Conservation (phyloP, 2,888 invertebrate genomes). For the Liodrosophila aerea region DNA sequence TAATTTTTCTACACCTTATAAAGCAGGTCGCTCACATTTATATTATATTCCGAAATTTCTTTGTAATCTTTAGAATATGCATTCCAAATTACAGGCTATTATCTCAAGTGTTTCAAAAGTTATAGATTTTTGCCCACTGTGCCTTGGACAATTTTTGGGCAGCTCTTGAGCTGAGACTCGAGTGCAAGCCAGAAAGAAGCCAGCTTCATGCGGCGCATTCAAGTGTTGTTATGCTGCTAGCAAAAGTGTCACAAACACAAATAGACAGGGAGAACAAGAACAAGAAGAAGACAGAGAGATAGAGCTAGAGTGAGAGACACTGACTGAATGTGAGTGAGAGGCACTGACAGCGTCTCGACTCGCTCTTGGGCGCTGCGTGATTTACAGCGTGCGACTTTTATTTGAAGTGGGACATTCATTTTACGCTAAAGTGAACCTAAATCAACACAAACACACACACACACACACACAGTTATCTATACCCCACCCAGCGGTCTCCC, state of each 20-base stretch:
- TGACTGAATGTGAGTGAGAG: too few species aligned
- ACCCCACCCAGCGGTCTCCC: background rate
- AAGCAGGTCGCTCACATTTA: too few species aligned
- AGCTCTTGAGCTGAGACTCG: constrained; percentile 61
- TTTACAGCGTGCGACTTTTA: constrained; percentile 76
- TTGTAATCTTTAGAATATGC: too few species aligned
- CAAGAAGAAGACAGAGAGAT: background rate
- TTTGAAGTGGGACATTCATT: constrained; percentile 78
- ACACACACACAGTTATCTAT: constrained; percentile 27
- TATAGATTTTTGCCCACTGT: too few species aligned
- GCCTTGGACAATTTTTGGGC: constrained; percentile 47
- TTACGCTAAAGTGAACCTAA: constrained; percentile 76
- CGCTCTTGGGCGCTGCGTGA: constrained; percentile 63
- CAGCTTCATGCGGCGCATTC: constrained; percentile 66
- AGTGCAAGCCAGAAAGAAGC: constrained; percentile 56
- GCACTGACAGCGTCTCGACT: too few species aligned
- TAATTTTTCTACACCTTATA: too few species aligned
- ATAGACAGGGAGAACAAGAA: constrained; percentile 41
- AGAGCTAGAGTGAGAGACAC: constrained; percentile 1
- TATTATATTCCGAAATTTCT: too few species aligned
- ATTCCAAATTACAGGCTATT: too few species aligned
- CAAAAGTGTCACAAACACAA: constrained; percentile 75
- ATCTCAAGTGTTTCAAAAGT: too few species aligned
- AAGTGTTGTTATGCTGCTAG: constrained; percentile 48
- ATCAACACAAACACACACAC: constrained; percentile 66